Percentiles rank a stretch among this genome's conserved stretches.
These are phyloP conservation scores for Microctenopoma steveboyesi DNA, from an alignment of 2,797 vertebrate species.

Conservation along the genomic window DNA sequence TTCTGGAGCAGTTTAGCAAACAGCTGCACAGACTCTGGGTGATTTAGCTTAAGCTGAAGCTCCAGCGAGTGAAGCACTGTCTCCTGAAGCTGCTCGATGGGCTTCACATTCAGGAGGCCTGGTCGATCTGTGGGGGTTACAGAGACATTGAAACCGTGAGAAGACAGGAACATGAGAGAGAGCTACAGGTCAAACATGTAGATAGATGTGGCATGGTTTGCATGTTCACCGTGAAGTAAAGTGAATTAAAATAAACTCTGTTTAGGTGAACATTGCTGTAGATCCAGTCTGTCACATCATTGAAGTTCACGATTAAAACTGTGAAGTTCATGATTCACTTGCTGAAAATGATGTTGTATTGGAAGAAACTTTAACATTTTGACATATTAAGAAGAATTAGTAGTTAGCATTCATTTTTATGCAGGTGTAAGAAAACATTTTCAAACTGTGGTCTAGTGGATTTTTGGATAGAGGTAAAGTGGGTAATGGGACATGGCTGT, in stretches of 20 bases:
- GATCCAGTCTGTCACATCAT: too few relatives aligned
- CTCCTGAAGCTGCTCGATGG: conserved; percentile 97
- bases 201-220: not conserved
- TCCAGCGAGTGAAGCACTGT: conserved; percentile 94
- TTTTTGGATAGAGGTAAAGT: too few relatives aligned
- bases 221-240: not conserved
- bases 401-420: too few relatives aligned
- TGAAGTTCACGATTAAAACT: too few relatives aligned
- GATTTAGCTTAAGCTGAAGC: conserved; percentile 95
- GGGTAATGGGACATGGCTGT: too few relatives aligned
- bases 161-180: not conserved
- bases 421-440: too few relatives aligned
- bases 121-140: conserved; percentile 87
- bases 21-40: conserved; percentile 94
- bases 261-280: too few relatives aligned
- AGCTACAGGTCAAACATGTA: not conserved
- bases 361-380: too few relatives aligned
- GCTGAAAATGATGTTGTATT: too few relatives aligned
- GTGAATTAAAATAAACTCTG: not conserved
- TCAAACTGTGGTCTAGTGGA: too few relatives aligned
- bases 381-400: too few relatives aligned
- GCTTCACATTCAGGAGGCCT: conserved; percentile 95
- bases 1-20: conserved; percentile 99
- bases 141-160: not conserved
- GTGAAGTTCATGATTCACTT: too few relatives aligned